Percentiles rank a stretch among this genome's conserved stretches.
Evolutionary conservation across 1,140 invertebrate species (phyloP).

Genomic region (Thalassaphorura encarpata): DNA sequence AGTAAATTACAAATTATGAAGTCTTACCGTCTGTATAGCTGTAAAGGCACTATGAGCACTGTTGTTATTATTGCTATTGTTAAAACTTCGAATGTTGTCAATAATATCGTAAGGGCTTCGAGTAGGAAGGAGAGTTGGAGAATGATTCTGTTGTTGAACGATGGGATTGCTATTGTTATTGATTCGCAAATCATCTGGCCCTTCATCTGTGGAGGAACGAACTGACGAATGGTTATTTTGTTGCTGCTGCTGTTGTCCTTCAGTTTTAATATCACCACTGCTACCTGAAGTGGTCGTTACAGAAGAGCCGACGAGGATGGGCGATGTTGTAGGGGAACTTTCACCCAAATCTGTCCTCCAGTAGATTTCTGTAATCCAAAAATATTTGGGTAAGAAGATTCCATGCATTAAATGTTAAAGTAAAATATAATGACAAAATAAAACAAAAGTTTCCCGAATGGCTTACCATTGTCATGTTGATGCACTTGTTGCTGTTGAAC

Average conservation of each 20-base stretch:
- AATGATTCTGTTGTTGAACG: constrained; percentile 38
- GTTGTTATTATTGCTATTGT: too few species aligned
- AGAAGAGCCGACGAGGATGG: constrained; percentile 16
- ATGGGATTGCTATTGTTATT: too few species aligned
- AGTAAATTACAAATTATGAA: constrained; percentile 14
- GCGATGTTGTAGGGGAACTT: constrained; percentile 28
- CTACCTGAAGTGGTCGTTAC: constrained; percentile 21
- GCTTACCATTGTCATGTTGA: constrained; percentile 30
- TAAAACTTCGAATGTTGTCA: too few species aligned
- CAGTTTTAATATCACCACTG: too few species aligned
- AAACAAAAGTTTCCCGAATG: background rate
- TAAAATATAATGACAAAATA: background rate
- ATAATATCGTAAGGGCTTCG: too few species aligned
- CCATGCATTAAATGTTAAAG: background rate
- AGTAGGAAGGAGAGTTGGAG: too few species aligned
- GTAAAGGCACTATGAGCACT: constrained; percentile 79
- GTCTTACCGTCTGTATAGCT: constrained; percentile 53
- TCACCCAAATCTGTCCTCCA: constrained; percentile 33
- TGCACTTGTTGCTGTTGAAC: constrained; percentile 16
- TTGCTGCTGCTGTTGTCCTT: too few species aligned
- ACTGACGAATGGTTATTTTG: too few species aligned
- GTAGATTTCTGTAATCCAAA: constrained; percentile 27
- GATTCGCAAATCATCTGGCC: constrained; percentile 36
- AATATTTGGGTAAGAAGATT: background rate
- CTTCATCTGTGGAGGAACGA: constrained; percentile 26